phyloP scores from a whole-genome alignment of 2,797 vertebrate species.

The Octomys mimax region DNA sequence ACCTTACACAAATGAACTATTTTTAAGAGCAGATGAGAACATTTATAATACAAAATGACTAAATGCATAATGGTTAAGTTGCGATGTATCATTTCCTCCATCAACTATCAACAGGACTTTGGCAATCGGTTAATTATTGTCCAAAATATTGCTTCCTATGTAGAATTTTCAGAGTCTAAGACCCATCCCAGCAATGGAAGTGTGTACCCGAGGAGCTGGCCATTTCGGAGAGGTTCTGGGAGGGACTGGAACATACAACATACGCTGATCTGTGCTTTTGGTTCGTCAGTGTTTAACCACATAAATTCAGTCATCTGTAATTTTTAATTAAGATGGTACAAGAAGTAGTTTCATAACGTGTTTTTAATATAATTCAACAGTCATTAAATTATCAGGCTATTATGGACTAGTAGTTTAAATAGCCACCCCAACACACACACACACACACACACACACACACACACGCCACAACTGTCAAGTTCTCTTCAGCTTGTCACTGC shows the following conservation, averaged over 20 bases:
- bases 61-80: not conserved
- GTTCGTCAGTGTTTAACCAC: not conserved
- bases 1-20: not conserved
- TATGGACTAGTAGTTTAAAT: not conserved
- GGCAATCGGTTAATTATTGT: not conserved
- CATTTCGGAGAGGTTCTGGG: not conserved
- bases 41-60: not conserved
- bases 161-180: not conserved
- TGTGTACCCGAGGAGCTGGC: not conserved
- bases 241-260: not conserved
- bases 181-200: not conserved
- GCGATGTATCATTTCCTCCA: not conserved
- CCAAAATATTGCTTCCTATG: not conserved
- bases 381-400: constrained; percentile 55
- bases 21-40: not conserved
- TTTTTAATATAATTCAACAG: not conserved
- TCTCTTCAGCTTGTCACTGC: constrained; percentile 43
- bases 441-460: not conserved
- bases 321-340: constrained; percentile 22
- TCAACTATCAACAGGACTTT: not conserved
- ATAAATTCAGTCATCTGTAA: not conserved
- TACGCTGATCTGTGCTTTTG: not conserved
- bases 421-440: not conserved
- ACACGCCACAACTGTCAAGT: not conserved
- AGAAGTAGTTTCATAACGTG: not conserved